phyloP scores from a whole-genome alignment of 1,140 invertebrate genomes.

The Trichonephila clavipes region DNA sequence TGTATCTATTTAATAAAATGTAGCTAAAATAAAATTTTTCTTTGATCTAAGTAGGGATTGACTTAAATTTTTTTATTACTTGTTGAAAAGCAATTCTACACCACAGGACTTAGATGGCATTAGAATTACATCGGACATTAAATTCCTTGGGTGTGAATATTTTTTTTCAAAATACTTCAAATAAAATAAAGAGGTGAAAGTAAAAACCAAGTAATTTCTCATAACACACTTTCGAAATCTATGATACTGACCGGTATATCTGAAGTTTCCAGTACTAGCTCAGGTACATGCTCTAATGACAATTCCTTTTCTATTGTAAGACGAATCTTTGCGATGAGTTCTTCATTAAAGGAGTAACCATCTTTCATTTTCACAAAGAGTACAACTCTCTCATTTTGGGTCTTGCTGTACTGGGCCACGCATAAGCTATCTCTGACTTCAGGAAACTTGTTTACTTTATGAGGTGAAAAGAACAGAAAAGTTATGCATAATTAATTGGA shows the following conservation, averaged over 20 bases:
- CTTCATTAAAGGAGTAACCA: constrained; percentile 80
- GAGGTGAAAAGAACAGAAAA: background rate
- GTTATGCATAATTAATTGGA: background rate
- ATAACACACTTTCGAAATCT: no score
- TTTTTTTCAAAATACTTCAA: no score
- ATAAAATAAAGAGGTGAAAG: no score
- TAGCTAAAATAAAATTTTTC: no score
- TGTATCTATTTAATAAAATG: no score
- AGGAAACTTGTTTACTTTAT: constrained; percentile 81
- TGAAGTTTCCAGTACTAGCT: constrained; percentile 81
- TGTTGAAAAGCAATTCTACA: no score
- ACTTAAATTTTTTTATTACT: no score
- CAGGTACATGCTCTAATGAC: constrained; percentile 83
- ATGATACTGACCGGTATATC: constrained; percentile 83
- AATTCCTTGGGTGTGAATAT: no score
- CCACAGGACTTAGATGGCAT: no score
- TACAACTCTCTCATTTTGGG: constrained; percentile 83
- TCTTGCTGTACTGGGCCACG: constrained; percentile 80
- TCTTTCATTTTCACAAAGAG: constrained; percentile 83
- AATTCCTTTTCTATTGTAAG: constrained; percentile 81
- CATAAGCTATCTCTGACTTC: constrained; percentile 84
- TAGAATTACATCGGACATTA: no score
- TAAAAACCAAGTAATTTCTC: no score
- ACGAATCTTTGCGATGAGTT: constrained; percentile 81
- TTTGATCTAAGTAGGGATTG: no score